Conservation (phyloP, 2,888 invertebrate genomes). For the Ametastegia equiseti region DNA sequence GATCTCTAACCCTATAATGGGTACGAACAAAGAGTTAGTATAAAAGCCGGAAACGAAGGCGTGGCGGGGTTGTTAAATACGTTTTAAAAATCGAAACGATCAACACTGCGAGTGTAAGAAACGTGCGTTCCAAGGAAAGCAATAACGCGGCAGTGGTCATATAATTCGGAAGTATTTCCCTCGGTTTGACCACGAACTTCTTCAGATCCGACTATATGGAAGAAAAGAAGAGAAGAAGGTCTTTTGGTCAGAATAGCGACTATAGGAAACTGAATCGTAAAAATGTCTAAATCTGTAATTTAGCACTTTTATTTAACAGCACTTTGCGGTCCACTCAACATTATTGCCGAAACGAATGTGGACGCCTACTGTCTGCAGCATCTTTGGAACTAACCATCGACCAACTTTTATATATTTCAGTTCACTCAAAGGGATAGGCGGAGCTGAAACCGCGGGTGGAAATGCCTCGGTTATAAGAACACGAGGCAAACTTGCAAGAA, state of each 20-base stretch:
- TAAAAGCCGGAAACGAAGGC: conserved; percentile 26
- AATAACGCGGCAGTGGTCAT: conserved; percentile 55
- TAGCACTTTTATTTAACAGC: conserved; percentile 58
- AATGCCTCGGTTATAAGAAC: conserved; percentile 27
- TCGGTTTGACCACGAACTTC: not conserved
- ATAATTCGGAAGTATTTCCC: conserved; percentile 62
- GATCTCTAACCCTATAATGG: conserved; percentile 15
- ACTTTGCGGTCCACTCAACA: conserved; percentile 57
- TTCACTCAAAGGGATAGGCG: conserved; percentile 47
- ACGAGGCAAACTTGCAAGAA: not conserved
- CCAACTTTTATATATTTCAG: conserved; percentile 46
- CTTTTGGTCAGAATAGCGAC: conserved; percentile 11
- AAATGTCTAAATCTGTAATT: conserved; percentile 63
- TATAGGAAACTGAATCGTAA: conserved; percentile 61
- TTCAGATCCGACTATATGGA: not conserved
- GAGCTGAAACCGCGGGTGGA: conserved; percentile 17
- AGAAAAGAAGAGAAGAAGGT: conserved; percentile 13
- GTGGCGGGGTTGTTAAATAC: conserved; percentile 27
- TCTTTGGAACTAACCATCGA: conserved; percentile 50
- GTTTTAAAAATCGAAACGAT: not conserved
- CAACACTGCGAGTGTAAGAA: conserved; percentile 40
- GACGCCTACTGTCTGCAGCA: conserved; percentile 9
- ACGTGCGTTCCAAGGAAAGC: conserved; percentile 57
- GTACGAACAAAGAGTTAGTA: not conserved
- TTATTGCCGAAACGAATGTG: conserved; percentile 55